Conservation (phyloP, 2,888 invertebrate genomes). For the Acrobasis repandana region DNA sequence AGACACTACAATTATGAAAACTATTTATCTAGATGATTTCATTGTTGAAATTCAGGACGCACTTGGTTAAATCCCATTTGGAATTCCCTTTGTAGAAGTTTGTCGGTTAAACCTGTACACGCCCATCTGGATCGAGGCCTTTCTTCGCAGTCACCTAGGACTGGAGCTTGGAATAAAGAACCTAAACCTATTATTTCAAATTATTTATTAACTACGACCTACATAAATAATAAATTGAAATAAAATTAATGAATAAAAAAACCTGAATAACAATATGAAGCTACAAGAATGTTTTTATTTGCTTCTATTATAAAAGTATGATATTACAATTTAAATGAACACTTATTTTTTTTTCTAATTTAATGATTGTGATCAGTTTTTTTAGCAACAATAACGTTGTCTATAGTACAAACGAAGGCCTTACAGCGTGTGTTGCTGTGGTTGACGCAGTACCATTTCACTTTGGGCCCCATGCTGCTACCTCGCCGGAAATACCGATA, state of each 20-base stretch:
- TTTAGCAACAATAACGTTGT: constrained; percentile 9
- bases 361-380: constrained; percentile 30
- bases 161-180: too few relatives aligned
- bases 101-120: constrained; percentile 31
- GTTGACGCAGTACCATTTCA: constrained; percentile 36
- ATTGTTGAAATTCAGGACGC: constrained; percentile 16
- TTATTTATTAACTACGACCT: too few relatives aligned
- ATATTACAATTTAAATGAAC: neutral
- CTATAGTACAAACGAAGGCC: constrained; percentile 29
- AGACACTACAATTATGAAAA: constrained; percentile 47
- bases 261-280: too few relatives aligned
- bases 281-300: neutral
- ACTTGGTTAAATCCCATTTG: constrained; percentile 14
- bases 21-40: constrained; percentile 40
- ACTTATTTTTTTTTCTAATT: neutral
- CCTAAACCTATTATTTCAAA: too few relatives aligned
- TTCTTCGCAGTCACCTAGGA: too few relatives aligned
- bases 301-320: too few relatives aligned
- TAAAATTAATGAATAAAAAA: too few relatives aligned
- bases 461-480: constrained; percentile 33
- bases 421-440: constrained; percentile 30
- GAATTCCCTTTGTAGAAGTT: constrained; percentile 20
- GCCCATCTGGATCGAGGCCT: constrained; percentile 33
- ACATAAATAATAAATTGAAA: too few relatives aligned
- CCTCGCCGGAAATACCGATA: constrained; percentile 36